Conservation (phyloP, 1,140 invertebrate species). For the Bombus confusus region DNA sequence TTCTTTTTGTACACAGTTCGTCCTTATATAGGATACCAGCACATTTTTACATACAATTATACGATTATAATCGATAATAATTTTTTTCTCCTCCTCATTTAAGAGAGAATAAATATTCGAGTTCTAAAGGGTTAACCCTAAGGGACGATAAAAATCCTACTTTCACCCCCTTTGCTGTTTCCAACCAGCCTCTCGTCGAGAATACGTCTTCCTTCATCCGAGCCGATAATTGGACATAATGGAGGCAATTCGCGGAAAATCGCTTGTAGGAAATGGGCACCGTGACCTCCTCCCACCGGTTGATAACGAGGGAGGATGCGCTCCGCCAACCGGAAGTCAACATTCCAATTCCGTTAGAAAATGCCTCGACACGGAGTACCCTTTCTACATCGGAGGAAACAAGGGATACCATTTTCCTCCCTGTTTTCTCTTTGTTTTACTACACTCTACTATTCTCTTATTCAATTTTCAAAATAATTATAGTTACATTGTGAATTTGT, state of each 20-base stretch:
- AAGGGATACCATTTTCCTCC: neutral
- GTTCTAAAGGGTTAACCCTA: neutral
- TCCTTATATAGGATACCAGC: too few species aligned
- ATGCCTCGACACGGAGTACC: neutral
- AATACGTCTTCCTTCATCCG: constrained; percentile 62
- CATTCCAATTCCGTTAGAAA: constrained; percentile 48
- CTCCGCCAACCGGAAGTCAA: constrained; percentile 50
- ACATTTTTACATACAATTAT: too few species aligned
- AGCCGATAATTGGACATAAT: constrained; percentile 76
- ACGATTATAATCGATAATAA: too few species aligned
- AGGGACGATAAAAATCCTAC: constrained; percentile 32
- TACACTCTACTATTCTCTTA: neutral
- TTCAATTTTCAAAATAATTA: neutral
- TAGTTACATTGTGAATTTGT: too few species aligned
- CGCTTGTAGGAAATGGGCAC: constrained; percentile 72
- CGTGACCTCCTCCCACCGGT: constrained; percentile 37
- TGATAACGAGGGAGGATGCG: constrained; percentile 48
- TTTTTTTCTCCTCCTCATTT: neutral
- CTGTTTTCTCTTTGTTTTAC: neutral
- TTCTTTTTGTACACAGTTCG: too few species aligned
- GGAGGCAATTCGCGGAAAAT: constrained; percentile 75
- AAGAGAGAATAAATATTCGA: neutral
- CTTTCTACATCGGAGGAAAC: neutral
- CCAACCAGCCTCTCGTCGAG: constrained; percentile 22
- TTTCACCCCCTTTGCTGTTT: neutral